Base-by-base conservation (phyloP, 1,140 invertebrate species). In the Bombus confusus region DNA sequence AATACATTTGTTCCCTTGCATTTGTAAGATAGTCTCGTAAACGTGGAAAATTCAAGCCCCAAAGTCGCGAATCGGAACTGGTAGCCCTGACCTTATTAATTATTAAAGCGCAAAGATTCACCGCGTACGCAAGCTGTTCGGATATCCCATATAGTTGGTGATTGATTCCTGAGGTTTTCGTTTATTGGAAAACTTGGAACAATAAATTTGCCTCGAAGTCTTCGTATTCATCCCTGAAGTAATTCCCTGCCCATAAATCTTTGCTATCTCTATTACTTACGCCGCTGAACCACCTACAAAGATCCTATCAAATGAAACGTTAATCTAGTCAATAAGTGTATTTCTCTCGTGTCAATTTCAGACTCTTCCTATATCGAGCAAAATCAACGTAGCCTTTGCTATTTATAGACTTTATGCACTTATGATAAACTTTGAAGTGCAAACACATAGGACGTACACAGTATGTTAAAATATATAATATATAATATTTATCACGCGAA, bases 211-310 rank as follows among this genome's bases (percentile, higher is more conserved):
- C 34, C 31, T 28, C 0, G 18, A n/a, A 37, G 41, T 52, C 78
- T 57, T 1, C 25, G 15, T 80, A 69, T 80, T 71, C 78, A 47
- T 69, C 64, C 78, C 78, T n/a, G n/a, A 80, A 69, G 78, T 71
- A 80, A 80, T 80, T 80, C 78, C 64, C 78, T 37, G 34, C 25
- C 25, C 64, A 72, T 72, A 72, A 81, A 81, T 59, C 79, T 81
- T 81, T 59, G 37, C 37, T 28, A 41, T n/a, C 34, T n/a, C 68
- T 62, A 31, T 81, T 69, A 80, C 78, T n/a, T 52, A 80, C 77
- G 64, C 37, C 28, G 5, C 13, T 41, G 57, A 12, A n/a, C 28
- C 22, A 41, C 10, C 18, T n/a, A n/a, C 9, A 41, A 72, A 25
- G 77, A 68, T 47, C 15, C 43, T 39, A 39, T 69, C 43, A 12